These are phyloP conservation scores for Diarsia brunnea DNA, from an alignment of 2,888 invertebrate genomes.

Conservation along the genomic window DNA sequence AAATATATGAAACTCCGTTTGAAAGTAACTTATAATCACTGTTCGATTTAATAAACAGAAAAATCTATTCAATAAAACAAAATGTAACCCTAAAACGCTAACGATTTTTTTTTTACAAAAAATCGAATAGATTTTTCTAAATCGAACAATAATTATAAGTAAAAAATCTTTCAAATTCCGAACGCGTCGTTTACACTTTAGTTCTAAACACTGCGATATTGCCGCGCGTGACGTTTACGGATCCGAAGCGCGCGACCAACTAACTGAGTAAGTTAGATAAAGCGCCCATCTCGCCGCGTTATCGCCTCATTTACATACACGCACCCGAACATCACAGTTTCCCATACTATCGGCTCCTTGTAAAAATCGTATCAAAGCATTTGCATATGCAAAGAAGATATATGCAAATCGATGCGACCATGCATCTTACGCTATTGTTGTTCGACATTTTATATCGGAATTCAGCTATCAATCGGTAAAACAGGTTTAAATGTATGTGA, in stretches of 20 bases:
- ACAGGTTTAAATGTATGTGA: constrained; percentile 88
- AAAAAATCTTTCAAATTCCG: constrained; percentile 50
- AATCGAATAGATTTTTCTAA: constrained; percentile 40
- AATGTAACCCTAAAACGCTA: constrained; percentile 12
- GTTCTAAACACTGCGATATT: constrained; percentile 68
- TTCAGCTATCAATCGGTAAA: constrained; percentile 87
- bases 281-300: constrained; percentile 80
- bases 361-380: constrained; percentile 82
- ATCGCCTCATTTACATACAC: constrained; percentile 88
- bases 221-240: constrained; percentile 81
- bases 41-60: constrained; percentile 47
- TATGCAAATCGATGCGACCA: constrained; percentile 85
- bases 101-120: too few relatives aligned
- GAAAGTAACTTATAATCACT: constrained; percentile 60
- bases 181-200: constrained; percentile 66
- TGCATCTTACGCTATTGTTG: constrained; percentile 81
- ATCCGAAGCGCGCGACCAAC: constrained; percentile 87
- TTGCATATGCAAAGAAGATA: constrained; percentile 87
- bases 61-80: constrained; percentile 28
- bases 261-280: constrained; percentile 83
- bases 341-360: constrained; percentile 82
- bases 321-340: constrained; percentile 77
- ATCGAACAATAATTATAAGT: constrained; percentile 62
- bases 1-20: constrained; percentile 31
- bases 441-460: constrained; percentile 85